Evolutionary conservation across 2,113 vertebrate species (phyloP), one percentile per base, ranked within the genome.

Genomic region (Semnornis frantzii): DNA sequence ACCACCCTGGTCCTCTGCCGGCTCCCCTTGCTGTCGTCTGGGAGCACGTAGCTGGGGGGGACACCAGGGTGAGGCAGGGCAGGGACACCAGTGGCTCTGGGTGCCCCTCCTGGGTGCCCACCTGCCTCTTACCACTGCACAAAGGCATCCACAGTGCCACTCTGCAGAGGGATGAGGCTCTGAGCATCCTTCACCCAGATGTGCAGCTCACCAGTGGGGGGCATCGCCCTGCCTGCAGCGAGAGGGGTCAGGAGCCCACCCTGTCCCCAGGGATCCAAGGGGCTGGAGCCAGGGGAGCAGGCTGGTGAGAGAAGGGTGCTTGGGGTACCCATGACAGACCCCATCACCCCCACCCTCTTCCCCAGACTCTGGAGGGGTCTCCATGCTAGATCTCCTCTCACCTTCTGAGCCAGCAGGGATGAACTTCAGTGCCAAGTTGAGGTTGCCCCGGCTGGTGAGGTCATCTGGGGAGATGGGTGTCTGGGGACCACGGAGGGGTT

Each of bases 151-250:
- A 98, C 90, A 21, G 98, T 82, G 31, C 98, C 98, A 6, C 98
- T 97, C 92, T 98, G 98, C 71, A 97, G 96, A 0, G 99, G 98
- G 54, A 99, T 72, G 39, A 99, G 98, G 93, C 98, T 97, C 77
- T 98, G 98, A 30, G 99, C 98, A 19, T 99, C 98, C 92, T 98
- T 98, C 73, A 99, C 97, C 99, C 99, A 99, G 96, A 99, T 98
- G 96, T 99, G 98, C 79, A 99, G 97, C 96, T 99, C 99, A 9
- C 99, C 99, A 2, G 98, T 99, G 66, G 97, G 96, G 19, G 99
- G 99, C 79, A 98, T 91, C 59, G 98, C 98, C 1, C 70, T 77
- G 8, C 98, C 99, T 99, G 96, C 4, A 1, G 75, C 0, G 3
- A 59, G 17, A 34, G 13, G 69, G 48, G 59, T 74, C 74, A 92